Evolutionary conservation across 2,797 vertebrate species (phyloP).

Genomic region (Merluccius polli): DNA sequence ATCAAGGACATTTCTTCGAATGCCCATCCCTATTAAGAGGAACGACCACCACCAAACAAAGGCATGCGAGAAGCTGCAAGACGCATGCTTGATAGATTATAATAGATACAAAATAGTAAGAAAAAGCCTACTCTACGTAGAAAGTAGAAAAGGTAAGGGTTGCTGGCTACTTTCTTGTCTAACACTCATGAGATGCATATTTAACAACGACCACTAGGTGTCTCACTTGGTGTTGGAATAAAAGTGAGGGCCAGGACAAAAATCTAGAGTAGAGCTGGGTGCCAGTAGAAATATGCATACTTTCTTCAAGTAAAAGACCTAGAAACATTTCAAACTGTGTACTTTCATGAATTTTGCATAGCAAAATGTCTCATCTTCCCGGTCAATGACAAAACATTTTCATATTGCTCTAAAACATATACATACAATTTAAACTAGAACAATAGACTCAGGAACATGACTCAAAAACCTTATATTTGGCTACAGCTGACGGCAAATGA

Average conservation of each 20-base stretch:
- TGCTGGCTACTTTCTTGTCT: neutral
- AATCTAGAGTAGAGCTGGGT: neutral
- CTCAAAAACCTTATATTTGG: neutral
- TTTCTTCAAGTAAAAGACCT: neutral
- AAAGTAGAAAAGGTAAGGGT: neutral
- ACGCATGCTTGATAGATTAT: too few relatives aligned
- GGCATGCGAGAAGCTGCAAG: too few relatives aligned
- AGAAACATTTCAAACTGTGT: too few relatives aligned
- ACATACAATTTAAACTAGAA: neutral
- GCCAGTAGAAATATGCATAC: neutral
- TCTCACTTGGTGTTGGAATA: constrained; percentile 42
- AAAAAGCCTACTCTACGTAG: neutral
- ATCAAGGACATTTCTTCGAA: too few relatives aligned
- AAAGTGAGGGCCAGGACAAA: neutral
- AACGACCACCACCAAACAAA: neutral
- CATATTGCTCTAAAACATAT: neutral
- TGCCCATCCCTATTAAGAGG: too few relatives aligned
- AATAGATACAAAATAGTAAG: neutral
- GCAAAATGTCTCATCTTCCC: too few relatives aligned
- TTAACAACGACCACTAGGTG: constrained; percentile 52
- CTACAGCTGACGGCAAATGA: neutral
- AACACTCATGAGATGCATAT: constrained; percentile 1
- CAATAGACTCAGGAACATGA: neutral
- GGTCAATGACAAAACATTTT: neutral
- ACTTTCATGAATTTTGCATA: too few relatives aligned